Base-by-base conservation (phyloP, 2,797 vertebrate species). In the Typhlichthys subterraneus region DNA sequence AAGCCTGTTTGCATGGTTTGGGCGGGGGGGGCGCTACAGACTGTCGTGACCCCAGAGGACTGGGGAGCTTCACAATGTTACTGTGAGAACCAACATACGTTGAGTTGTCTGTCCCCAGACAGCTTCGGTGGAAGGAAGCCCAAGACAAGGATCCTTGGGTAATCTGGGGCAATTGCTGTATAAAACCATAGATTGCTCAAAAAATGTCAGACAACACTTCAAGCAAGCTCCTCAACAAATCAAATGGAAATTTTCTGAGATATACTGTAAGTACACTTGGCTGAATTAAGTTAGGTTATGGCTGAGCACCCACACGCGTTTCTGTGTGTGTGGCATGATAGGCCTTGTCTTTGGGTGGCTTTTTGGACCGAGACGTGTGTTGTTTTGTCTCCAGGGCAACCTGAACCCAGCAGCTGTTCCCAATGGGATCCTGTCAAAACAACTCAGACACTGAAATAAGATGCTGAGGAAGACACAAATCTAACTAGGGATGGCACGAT, bases 41-140 rank as follows among this genome's bases (percentile, higher is more conserved):
- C 11, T 70, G 64, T 10, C 57, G 53, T 65, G 81, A 72, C 65
- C 72, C 66, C 57, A 50, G 79, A 63, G 80, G 63, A 64, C 73
- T 70, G 47, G 58, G 66, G 76, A 31, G 56, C 2, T 63, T 63
- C 64, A 65, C 66, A 53, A 47, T 60, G 61, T 73, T 80, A 69
- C 67, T 83, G 71, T 83, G 85, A 88, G 89, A 88, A 83, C 74
- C 59, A 74, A 80, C 63, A 79, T 85, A 77, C 65, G 69, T 58
- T 75, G 45, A 10, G 49, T 76, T 65, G 64, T 56, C 69, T 70
- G 79, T 80, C 61, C 73, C 72, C 58, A 51, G 64, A 60, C 59
- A 70, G 38, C 48, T n/a, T 4, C 38, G 48, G 46, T 71, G 45
- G 23, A n/a, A 73, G 1, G 60, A 60, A n/a, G 6, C 61, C 2